Evolutionary conservation across 2,797 vertebrate genomes (phyloP).

Genomic region (Cynodonichthys magdalenae): DNA sequence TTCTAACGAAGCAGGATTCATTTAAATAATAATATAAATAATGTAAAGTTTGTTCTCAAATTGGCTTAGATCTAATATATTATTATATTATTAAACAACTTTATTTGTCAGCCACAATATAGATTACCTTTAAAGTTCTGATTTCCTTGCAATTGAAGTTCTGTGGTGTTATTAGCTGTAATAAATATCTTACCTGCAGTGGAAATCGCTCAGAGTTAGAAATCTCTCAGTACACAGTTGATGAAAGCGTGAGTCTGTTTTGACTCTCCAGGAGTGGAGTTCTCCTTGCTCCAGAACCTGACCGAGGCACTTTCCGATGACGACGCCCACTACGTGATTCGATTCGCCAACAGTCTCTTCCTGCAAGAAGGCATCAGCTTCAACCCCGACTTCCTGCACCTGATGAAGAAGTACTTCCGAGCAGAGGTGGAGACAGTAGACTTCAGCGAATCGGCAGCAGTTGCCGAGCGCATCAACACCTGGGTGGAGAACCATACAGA

Average conservation of each 20-base stretch:
- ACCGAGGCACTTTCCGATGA: constrained; percentile 82
- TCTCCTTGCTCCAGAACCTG: constrained; percentile 89
- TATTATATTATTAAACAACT: too few relatives aligned
- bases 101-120: too few relatives aligned
- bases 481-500: constrained; percentile 98
- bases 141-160: too few relatives aligned
- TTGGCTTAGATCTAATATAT: too few relatives aligned
- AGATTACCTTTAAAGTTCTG: too few relatives aligned
- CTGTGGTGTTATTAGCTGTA: too few relatives aligned
- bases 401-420: constrained; percentile 92
- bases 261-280: constrained; percentile 86
- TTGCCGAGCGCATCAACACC: constrained; percentile 91
- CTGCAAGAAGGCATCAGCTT: constrained; percentile 91
- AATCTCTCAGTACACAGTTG: not conserved
- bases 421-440: constrained; percentile 91
- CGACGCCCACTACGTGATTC: constrained; percentile 87
- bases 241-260: constrained; percentile 13
- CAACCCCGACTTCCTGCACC: constrained; percentile 90
- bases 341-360: constrained; percentile 92
- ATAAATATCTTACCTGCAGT: too few relatives aligned
- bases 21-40: too few relatives aligned
- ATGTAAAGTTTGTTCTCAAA: too few relatives aligned
- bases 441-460: constrained; percentile 88
- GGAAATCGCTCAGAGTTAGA: too few relatives aligned
- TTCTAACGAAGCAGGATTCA: too few relatives aligned